Conservation (phyloP, 2,888 invertebrate genomes). For the Netelia virgata region DNA sequence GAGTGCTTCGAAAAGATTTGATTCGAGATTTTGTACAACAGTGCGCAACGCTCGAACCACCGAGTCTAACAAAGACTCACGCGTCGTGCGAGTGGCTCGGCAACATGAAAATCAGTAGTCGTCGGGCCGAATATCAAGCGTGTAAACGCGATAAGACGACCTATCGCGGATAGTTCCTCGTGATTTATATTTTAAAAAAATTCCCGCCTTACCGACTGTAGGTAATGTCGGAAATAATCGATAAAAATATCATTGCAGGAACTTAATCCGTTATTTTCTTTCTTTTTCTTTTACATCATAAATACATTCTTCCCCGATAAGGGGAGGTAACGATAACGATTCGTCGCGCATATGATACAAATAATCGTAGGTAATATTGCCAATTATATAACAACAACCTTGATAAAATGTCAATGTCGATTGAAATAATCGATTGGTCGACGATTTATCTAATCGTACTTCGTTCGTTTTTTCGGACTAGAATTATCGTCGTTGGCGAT, state of each 20-base stretch:
- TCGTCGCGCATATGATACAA: no score
- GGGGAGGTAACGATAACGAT: no score
- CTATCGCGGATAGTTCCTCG: no score
- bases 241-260: no score
- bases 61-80: not conserved
- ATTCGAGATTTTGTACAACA: no score
- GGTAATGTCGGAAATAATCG: not conserved
- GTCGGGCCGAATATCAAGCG: not conserved
- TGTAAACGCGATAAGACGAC: not conserved
- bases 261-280: no score
- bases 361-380: no score
- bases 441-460: constrained; percentile 50
- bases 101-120: not conserved
- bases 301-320: no score
- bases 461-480: constrained; percentile 11
- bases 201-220: constrained; percentile 7
- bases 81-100: not conserved
- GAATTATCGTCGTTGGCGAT: not conserved
- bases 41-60: no score
- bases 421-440: not conserved
- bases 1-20: no score
- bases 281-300: no score
- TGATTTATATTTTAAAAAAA: not conserved
- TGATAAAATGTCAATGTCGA: not conserved
- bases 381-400: no score